Evolutionary conservation across 1,140 invertebrate genomes (phyloP), one percentile per base, ranked within the genome.

Genomic region (Drosophila novamexicana): DNA sequence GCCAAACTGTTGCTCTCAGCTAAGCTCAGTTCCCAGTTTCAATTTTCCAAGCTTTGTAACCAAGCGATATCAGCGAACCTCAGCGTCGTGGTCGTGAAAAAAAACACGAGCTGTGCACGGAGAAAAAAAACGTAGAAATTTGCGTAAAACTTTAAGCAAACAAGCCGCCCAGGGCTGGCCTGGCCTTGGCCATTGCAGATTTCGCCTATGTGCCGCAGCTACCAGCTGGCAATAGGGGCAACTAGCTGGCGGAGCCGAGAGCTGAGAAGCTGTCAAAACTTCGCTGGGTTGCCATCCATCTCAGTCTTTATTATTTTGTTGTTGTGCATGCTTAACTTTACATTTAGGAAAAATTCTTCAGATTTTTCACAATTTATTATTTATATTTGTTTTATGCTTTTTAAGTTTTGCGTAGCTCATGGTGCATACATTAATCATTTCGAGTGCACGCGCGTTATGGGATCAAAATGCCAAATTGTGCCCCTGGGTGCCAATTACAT

Each of bases 121-220:
- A 58, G 58, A 67, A 74, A 67, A 66, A 34, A 14, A 29, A 9
- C 14, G 42, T 40, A 49, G 62, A 88, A 85, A 76, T 85, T 85
- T 88, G 68, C 83, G 80, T 88, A 73, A 85, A 85, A 85, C 83
- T 85, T 85, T 70, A 64, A 68, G 82, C 61, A 85, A 85, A 85
- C 82, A 82, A 75, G 66, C 37, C 18, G 52, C 61, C 37, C 34
- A 37, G 40, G 53, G 45, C 36, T 37, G 68, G 18, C 8, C 18
- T 58, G 45, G 58, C 67, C 59, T 75, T 73, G 64, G 47, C 53
- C 54, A 67, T 12, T 47, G 10, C 50, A 53, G 39, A 72, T 44
- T 16, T 14, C 34, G 53, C 42, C 64, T 39, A 47, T 47, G 9
- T n/a, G 7, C 18, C 22, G 22, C 4, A 29, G 22, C 22, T 29